phyloP scores from a whole-genome alignment of 2,113 vertebrate genomes.

The Vidua chalybeata region DNA sequence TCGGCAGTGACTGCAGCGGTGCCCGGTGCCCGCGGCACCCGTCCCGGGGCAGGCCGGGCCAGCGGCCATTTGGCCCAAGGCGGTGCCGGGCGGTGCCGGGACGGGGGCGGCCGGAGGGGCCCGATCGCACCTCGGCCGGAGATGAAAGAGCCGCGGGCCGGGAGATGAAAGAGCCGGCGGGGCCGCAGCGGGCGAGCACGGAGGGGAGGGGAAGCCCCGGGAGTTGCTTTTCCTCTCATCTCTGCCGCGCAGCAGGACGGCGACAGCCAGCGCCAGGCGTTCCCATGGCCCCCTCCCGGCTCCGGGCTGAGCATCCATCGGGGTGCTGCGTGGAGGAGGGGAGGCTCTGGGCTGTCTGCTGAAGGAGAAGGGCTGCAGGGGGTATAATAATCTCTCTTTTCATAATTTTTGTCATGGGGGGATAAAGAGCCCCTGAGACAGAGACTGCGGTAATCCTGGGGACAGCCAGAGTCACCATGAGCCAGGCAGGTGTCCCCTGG shows the following conservation, averaged over 20 bases:
- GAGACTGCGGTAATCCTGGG: background rate
- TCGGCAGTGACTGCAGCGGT: accelerated
- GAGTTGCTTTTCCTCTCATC: background rate
- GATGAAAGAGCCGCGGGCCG: constrained; percentile 25
- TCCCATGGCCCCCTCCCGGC: background rate
- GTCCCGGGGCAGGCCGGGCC: no score
- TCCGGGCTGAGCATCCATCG: accelerated
- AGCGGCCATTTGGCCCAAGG: no score
- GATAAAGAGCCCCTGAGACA: background rate
- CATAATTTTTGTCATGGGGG: background rate
- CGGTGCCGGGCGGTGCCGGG: background rate
- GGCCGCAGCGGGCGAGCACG: background rate
- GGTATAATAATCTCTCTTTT: background rate
- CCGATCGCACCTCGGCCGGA: background rate
- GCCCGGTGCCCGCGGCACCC: no score
- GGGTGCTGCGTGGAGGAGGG: accelerated
- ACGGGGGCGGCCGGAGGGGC: background rate
- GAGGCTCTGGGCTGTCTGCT: background rate
- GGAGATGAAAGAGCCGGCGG: constrained; percentile 30
- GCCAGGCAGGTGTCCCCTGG: background rate
- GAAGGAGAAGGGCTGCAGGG: background rate
- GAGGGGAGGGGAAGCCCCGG: background rate
- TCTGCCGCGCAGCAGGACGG: background rate
- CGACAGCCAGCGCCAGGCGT: background rate
- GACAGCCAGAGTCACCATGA: background rate